phyloP scores from a whole-genome alignment of 2,888 invertebrate species.

The Invenusta paracnida region DNA sequence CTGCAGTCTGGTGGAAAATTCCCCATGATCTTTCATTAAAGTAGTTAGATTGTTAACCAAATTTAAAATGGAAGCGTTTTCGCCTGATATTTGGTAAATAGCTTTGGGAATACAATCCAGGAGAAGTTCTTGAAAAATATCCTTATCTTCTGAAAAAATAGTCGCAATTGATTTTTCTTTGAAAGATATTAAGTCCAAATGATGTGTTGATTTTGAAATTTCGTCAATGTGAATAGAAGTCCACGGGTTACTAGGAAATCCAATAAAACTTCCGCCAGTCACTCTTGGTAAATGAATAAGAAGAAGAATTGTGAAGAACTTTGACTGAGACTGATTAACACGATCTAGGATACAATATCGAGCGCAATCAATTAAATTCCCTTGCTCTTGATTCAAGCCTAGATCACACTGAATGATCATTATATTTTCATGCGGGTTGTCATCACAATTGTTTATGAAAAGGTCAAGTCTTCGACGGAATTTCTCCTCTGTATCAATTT shows the following conservation, averaged over 20 bases:
- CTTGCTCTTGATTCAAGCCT: neutral
- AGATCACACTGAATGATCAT: conserved; percentile 5
- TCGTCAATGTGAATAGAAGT: neutral
- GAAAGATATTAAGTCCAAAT: neutral
- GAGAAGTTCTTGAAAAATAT: neutral
- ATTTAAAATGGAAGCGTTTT: neutral
- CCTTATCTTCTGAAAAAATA: neutral
- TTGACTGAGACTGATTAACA: neutral
- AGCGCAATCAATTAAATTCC: neutral
- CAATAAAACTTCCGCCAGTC: neutral
- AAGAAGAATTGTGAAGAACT: neutral
- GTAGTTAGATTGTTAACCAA: neutral
- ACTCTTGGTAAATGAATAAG: conserved; percentile 2
- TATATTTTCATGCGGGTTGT: neutral
- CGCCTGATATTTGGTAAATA: neutral
- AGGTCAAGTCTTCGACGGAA: conserved; percentile 48
- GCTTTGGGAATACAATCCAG: neutral
- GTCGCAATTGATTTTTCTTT: neutral
- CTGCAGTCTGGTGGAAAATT: neutral
- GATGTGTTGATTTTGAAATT: neutral
- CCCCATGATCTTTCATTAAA: neutral
- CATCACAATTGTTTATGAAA: neutral
- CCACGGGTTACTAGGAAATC: neutral
- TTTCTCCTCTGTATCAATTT: conserved; percentile 56
- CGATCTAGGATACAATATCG: neutral